A percentile compares a stretch with the other conserved stretches of the same genome.
Conservation (phyloP, 2,113 vertebrate genomes). For the Archocentrus centrarchus region DNA sequence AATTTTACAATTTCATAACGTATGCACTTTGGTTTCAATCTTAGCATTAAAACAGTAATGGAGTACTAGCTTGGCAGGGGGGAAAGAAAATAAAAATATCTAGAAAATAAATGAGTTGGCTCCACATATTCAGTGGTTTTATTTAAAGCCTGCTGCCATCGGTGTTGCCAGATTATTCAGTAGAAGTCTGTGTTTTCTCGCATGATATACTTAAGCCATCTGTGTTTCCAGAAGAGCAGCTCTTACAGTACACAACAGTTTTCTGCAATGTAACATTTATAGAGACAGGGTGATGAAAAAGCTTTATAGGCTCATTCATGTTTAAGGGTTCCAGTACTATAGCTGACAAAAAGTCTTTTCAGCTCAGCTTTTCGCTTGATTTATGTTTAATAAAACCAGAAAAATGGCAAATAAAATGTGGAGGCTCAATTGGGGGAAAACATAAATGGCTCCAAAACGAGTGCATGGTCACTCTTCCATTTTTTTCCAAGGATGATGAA, state of each 20-base stretch:
- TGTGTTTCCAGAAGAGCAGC: slow-evolving; percentile 51
- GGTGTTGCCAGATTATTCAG: neutral
- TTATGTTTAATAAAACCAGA: slow-evolving; percentile 21
- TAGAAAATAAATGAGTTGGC: neutral
- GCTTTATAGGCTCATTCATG: slow-evolving; percentile 14
- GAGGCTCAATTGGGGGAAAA: slow-evolving; percentile 21
- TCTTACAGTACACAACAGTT: slow-evolving; percentile 16
- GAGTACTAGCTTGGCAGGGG: neutral
- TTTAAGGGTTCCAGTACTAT: slow-evolving; percentile 20
- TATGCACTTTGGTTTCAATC: neutral
- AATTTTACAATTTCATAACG: neutral
- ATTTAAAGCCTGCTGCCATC: neutral
- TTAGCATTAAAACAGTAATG: neutral
- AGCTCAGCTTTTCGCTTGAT: neutral
- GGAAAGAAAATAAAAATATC: neutral
- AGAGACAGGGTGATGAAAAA: slow-evolving; percentile 13
- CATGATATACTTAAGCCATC: slow-evolving; percentile 36
- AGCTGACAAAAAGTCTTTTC: slow-evolving; percentile 7
- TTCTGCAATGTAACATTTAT: slow-evolving; percentile 4
- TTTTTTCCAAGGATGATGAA: slow-evolving; percentile 35
- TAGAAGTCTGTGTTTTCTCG: slow-evolving; percentile 26
- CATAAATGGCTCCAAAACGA: slow-evolving; percentile 6
- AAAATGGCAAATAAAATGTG: slow-evolving; percentile 10
- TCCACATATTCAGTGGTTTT: neutral
- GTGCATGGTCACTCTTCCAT: neutral